Conservation (phyloP, 2,888 invertebrate genomes). For the Tromatobia lineatoria region DNA sequence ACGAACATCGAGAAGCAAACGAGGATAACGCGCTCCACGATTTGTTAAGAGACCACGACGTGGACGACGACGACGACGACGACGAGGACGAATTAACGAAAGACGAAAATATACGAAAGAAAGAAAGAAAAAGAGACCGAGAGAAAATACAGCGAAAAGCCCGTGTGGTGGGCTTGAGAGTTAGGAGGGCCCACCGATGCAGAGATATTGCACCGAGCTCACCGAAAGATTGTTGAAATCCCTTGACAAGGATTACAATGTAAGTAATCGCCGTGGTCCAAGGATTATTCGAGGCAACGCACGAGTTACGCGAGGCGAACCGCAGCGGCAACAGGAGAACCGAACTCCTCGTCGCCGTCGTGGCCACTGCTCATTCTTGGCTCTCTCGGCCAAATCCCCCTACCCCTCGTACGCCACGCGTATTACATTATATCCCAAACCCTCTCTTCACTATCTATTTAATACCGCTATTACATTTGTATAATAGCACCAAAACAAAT, state of each 20-base stretch:
- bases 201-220: slow-evolving; percentile 90
- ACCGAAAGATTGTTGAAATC: slow-evolving; percentile 98
- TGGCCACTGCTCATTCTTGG: slow-evolving; percentile 68
- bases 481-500: no score
- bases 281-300: background rate
- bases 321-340: slow-evolving; percentile 64
- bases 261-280: slow-evolving; percentile 88
- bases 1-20: slow-evolving; percentile 54
- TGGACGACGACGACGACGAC: slow-evolving; percentile 70
- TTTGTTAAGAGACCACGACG: slow-evolving; percentile 73
- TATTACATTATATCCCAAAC: no score
- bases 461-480: no score
- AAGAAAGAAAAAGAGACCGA: slow-evolving; percentile 52
- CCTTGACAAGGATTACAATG: slow-evolving; percentile 99
- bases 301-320: background rate
- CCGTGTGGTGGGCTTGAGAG: slow-evolving; percentile 79
- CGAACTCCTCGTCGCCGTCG: slow-evolving; percentile 69
- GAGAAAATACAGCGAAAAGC: slow-evolving; percentile 68
- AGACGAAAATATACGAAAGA: slow-evolving; percentile 37
- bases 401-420: background rate
- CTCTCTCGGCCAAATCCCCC: slow-evolving; percentile 55
- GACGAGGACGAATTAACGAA: slow-evolving; percentile 78
- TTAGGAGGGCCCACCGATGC: slow-evolving; percentile 86
- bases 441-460: no score
- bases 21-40: slow-evolving; percentile 55